phyloP scores from a whole-genome alignment of 2,888 invertebrate species.

The Yponomeuta evonymella region DNA sequence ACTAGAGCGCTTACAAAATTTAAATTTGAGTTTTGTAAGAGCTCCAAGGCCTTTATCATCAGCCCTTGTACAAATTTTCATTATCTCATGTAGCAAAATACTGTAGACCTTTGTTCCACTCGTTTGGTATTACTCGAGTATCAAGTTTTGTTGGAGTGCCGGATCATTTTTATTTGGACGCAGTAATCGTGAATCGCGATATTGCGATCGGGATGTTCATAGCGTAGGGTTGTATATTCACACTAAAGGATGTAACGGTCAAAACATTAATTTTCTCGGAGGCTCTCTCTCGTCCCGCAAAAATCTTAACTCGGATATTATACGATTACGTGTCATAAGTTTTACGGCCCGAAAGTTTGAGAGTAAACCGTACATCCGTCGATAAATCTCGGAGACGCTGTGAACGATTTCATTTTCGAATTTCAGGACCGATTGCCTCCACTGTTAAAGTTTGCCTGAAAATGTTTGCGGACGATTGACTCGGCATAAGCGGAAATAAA shows the following conservation, averaged over 20 bases:
- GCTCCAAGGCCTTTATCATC: too few relatives aligned
- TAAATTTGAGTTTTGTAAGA: too few relatives aligned
- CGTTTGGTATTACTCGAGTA: too few relatives aligned
- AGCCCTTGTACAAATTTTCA: too few relatives aligned
- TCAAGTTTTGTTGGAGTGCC: too few relatives aligned
- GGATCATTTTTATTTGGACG: too few relatives aligned
- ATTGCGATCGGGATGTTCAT: conserved; percentile 1
- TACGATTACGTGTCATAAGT: conserved; percentile 76
- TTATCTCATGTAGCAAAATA: too few relatives aligned
- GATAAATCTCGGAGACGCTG: conserved; percentile 76
- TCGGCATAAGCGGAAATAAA: conserved; percentile 76
- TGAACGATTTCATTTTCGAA: conserved; percentile 76
- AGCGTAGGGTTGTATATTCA: not conserved
- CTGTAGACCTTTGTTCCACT: too few relatives aligned
- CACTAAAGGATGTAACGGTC: not conserved
- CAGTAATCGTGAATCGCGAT: not conserved
- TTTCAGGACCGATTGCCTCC: conserved; percentile 76
- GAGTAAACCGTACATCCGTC: conserved; percentile 75
- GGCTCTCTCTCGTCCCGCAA: conserved; percentile 17
- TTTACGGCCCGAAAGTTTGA: conserved; percentile 72
- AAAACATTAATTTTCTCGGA: not conserved
- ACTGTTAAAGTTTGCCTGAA: conserved; percentile 77
- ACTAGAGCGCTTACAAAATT: too few relatives aligned
- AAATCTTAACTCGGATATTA: conserved; percentile 59
- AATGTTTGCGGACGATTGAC: conserved; percentile 76